phyloP scores from a whole-genome alignment of 2,888 invertebrate species.

The Zhuqinia jingwanae region DNA sequence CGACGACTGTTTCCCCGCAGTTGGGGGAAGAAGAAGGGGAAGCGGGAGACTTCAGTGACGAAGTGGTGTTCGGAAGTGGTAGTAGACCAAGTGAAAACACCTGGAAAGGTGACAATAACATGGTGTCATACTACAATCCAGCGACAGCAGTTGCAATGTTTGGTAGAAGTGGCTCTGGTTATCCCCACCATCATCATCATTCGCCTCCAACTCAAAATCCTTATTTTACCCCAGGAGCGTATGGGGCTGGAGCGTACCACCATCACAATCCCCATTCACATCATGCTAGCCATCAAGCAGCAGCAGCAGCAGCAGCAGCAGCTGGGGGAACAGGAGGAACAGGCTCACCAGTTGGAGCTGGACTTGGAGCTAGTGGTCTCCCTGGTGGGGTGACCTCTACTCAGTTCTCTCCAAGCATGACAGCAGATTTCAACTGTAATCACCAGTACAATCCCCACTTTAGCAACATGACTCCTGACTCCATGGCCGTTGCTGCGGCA shows the following conservation, averaged over 20 bases:
- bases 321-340: conserved; percentile 56
- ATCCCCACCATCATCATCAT: conserved; percentile 78
- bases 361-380: conserved; percentile 65
- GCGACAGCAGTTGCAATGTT: conserved; percentile 77
- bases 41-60: conserved; percentile 56
- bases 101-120: conserved; percentile 71
- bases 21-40: conserved; percentile 72
- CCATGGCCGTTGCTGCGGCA: conserved; percentile 75
- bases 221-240: conserved; percentile 76
- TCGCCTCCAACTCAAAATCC: conserved; percentile 77
- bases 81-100: conserved; percentile 60
- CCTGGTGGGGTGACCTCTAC: conserved; percentile 72
- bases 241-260: conserved; percentile 70
- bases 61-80: conserved; percentile 45
- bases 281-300: conserved; percentile 65
- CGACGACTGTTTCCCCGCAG: conserved; percentile 63
- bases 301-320: conserved; percentile 49
- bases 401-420: conserved; percentile 78
- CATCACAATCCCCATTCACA: conserved; percentile 71
- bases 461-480: conserved; percentile 75
- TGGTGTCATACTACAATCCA: conserved; percentile 79
- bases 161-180: conserved; percentile 76
- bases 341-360: conserved; percentile 64
- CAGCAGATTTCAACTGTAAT: conserved; percentile 78
- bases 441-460: conserved; percentile 76